Base-by-base conservation (phyloP, 2,888 invertebrate genomes). In the Sphaerophoria taeniata region DNA sequence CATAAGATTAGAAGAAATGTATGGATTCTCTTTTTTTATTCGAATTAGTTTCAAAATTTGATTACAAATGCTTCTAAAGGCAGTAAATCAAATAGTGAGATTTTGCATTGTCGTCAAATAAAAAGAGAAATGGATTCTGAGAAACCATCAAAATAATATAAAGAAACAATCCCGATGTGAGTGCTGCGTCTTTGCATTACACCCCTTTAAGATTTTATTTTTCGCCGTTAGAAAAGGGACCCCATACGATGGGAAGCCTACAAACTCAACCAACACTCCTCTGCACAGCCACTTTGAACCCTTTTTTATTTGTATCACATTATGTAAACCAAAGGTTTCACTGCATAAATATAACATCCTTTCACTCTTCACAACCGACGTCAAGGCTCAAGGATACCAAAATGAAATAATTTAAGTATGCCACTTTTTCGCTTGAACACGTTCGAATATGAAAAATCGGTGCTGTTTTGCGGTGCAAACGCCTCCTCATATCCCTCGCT, bases 401-500 rank as follows among this genome's bases (percentile, higher is more conserved):
- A 39, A 53, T 24, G 39, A 67, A 67, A 67, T 69, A 81, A 79
- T 79, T 84, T 85, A 85, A 81, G 85, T 81, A 85, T 81, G 73
- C 85, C 76, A 85, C 81, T 85, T 85, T 85, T 81, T 77, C 71
- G 81, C 76, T 77, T 85, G 85, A 85, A 80, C 85, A 77, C 85
- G 76, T 85, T 77, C 85, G 73, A 81, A 85, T 85, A 85, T 85
- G 81, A 85, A 81, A 85, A 85, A 85, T 81, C 80, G 80, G 77
- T 77, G 73, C 69, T 77, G 69, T 80, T 24, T 24, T 61, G 80
- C 72, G 84, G 84, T 69, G 72, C 84, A 75, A 75, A 74, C 72
- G 47, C 70, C 70, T 75, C 14, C 71, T 53, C 78, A 24, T 78
- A 36, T 47, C 34, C 16, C 36, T 67, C 36, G 47, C n/a, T 45